Base-by-base conservation (phyloP, 2,888 invertebrate genomes). In the Dilophus febrilis region DNA sequence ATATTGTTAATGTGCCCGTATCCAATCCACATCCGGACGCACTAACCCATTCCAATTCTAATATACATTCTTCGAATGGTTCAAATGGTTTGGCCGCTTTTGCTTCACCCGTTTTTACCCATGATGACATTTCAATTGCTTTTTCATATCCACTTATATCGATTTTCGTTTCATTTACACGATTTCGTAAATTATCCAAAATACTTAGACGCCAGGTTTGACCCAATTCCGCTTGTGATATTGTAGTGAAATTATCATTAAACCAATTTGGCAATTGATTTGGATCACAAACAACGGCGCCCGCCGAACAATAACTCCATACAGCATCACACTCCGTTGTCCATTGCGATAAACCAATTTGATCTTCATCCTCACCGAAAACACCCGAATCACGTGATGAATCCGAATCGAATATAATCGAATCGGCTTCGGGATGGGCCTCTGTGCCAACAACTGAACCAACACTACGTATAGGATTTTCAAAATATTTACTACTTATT, bases 381-480 rank as follows among this genome's bases (percentile, higher is more conserved):
- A 83, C 77, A 42, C 80, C 82, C 4, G 82, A 83, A 52, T 82
- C 74, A 38, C 72, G 67, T 31, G 68, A 68, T 10, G 67, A 66
- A 49, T 74, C 84, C 4, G 78, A 72, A 66, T 81, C 80, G 59
- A 83, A 84, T 10, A 83, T 76, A 52, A 80, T 75, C 38, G 82
- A 81, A 55, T 85, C 85, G 46, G 81, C 79, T 55, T 84, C 84
- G 3, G 84, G 83, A 57, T 84, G 82, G n/a, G 79, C 85, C 61
- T 86, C 85, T 52, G 80, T 80, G 2, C 83, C 85, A 3, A 71
- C 76, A 37, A 85, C 78, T 18, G 85, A 85, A 10, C 86, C 86
- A 8, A 84, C 84, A 53, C 84, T 85, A 46, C 83, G 71, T n/a
- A 77, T 61, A 47, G 77, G 77, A 5, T 74, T 74, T 58, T 79